Base-by-base conservation (phyloP, 2,888 invertebrate genomes). In the Drosophila atripex region DNA sequence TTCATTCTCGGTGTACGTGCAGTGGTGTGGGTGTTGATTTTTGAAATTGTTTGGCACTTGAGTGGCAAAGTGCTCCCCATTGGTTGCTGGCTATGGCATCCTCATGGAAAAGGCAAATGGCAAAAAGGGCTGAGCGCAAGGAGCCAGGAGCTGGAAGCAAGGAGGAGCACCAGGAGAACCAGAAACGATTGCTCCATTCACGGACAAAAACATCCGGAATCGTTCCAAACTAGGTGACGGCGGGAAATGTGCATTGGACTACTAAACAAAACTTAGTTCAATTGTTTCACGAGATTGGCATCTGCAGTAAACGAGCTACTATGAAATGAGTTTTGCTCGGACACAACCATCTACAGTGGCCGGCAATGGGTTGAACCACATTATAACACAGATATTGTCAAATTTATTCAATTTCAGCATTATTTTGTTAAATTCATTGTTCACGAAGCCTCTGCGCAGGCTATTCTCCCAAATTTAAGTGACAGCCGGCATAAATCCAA, bases 1-100 rank as follows among this genome's bases (percentile, higher is more conserved):
- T 46, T 47, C 59, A 50, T 47, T 50, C 49, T 50, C 73, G 52
- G 43, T 70, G 60, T 73, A 8, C 35, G 35, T n/a, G 35, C 14
- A 63, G 69, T 60, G 54, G 38, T 54, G 45, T 49, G 77, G 75
- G 73, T 83, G 80, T 86, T 80, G 80, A 80, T 80, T 80, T 80
- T 80, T 80, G 75, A 80, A 80, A 86, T 86, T 80, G 84, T 84
- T 83, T 86, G 86, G 84, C 84, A 83, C 78, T 80, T 84, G 84
- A 80, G 77, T 80, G 66, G 75, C 86, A 75, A 86, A 80, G 73
- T 80, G 80, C 66, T 73, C 86, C 84, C 80, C 49, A 71, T 72
- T 72, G 70, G 39, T 59, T 38, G n/a, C 64, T 64, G 84, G 51
- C 79, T 51, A 57, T 43, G 73, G 45, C 64, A 77, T 64, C 73